Conservation (phyloP, 2,113 vertebrate genomes). For the Gymnobelideus leadbeateri region DNA sequence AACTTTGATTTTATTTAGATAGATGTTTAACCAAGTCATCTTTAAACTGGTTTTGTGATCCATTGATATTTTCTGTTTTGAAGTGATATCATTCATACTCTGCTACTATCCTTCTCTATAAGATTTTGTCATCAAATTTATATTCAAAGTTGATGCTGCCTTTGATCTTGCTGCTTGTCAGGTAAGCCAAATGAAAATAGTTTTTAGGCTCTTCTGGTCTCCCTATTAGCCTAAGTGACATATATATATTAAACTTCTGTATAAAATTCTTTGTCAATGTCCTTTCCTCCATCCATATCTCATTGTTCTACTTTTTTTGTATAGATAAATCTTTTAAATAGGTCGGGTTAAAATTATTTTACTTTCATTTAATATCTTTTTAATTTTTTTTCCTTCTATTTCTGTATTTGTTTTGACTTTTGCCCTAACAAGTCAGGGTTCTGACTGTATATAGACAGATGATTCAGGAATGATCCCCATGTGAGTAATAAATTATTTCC, state of each 20-base stretch:
- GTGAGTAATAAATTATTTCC: background rate
- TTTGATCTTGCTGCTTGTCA: background rate
- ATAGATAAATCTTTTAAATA: background rate
- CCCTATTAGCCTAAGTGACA: background rate
- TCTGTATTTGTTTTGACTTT: background rate
- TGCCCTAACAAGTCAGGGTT: background rate
- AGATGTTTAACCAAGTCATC: background rate
- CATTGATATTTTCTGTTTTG: background rate
- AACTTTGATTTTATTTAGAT: background rate
- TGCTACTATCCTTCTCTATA: background rate
- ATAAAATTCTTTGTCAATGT: background rate
- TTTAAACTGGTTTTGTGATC: background rate
- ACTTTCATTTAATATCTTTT: background rate
- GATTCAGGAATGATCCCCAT: background rate
- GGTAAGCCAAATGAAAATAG: background rate
- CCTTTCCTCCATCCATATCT: no score
- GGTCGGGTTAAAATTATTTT: background rate
- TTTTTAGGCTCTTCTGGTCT: background rate
- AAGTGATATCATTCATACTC: background rate
- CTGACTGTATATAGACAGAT: background rate
- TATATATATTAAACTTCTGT: background rate
- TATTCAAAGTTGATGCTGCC: background rate
- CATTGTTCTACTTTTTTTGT: no score
- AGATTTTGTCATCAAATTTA: background rate
- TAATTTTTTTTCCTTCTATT: no score